A percentile compares a stretch with the other conserved stretches of the same genome.
Conservation (phyloP, 2,888 invertebrate genomes). For the Xiphydria camelus region DNA sequence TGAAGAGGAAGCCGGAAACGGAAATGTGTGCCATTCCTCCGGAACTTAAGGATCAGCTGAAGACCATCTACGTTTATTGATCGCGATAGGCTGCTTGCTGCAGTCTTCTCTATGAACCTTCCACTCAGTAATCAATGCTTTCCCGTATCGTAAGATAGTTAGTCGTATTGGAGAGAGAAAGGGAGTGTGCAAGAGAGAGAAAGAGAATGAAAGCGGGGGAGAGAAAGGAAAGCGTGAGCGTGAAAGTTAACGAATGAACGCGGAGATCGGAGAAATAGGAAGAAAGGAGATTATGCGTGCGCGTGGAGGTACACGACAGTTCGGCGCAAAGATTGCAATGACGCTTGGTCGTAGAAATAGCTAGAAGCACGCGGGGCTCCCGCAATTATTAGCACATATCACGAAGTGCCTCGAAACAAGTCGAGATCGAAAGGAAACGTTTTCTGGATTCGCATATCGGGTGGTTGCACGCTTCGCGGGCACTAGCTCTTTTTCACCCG, state of each 20-base stretch:
- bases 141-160: conserved; percentile 41
- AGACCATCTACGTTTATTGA: conserved; percentile 87
- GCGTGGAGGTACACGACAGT: not conserved
- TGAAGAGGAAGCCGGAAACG: conserved; percentile 81
- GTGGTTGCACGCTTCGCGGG: conserved; percentile 1
- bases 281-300: not conserved
- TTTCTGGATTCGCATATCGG: no score
- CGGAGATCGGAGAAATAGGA: not conserved
- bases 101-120: conserved; percentile 29
- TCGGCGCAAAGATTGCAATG: not conserved
- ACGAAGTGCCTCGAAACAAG: conserved; percentile 22
- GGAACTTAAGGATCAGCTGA: conserved; percentile 83
- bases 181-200: conserved; percentile 16
- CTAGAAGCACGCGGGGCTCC: not conserved
- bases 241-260: not conserved
- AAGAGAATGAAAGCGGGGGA: conserved; percentile 6
- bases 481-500: conserved; percentile 1
- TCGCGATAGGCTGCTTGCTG: conserved; percentile 9
- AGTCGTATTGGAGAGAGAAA: conserved; percentile 23
- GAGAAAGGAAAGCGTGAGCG: conserved; percentile 5
- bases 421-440: conserved; percentile 11
- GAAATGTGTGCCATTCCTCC: conserved; percentile 84
- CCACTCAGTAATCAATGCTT: conserved; percentile 43
- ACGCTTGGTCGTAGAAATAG: not conserved
- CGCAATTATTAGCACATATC: conserved; percentile 29